Percentiles rank a stretch among this genome's conserved stretches.
phyloP scores from a whole-genome alignment of 2,797 vertebrate genomes.

The Botia kubotai region DNA sequence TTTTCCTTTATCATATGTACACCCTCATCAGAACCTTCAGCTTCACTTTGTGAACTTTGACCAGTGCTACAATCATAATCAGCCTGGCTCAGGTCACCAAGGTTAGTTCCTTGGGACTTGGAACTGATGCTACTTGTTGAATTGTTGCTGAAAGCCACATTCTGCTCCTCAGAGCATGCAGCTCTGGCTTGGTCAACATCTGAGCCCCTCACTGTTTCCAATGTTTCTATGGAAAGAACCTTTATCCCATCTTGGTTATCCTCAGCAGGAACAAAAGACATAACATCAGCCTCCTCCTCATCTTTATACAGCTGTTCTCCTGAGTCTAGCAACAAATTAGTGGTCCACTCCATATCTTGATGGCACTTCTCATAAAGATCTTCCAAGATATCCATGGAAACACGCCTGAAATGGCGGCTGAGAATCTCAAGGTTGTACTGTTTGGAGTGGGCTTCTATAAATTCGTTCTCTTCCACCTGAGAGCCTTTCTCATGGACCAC shows the following conservation, averaged over 20 bases:
- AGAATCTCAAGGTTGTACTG: conserved; percentile 87
- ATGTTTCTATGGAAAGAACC: not conserved
- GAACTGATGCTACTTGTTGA: conserved; percentile 13
- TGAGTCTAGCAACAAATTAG: conserved; percentile 93
- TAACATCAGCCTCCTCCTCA: conserved; percentile 15
- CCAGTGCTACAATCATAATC: conserved; percentile 12
- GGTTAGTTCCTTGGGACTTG: conserved; percentile 32
- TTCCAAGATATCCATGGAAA: conserved; percentile 89
- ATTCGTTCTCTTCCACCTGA: conserved; percentile 89
- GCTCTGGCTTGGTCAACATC: not conserved
- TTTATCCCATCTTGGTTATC: not conserved
- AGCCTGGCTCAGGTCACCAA: conserved; percentile 21
- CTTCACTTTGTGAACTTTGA: conserved; percentile 26
- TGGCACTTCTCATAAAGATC: conserved; percentile 96
- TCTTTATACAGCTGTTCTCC: conserved; percentile 85
- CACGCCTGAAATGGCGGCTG: conserved; percentile 86
- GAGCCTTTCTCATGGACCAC: conserved; percentile 90
- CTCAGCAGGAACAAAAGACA: not conserved
- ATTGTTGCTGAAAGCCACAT: conserved; percentile 2
- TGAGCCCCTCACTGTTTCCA: not conserved
- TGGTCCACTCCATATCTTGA: conserved; percentile 93
- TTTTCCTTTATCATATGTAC: not conserved
- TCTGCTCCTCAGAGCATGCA: conserved; percentile 6
- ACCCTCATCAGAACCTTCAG: conserved; percentile 13
- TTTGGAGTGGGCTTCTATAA: conserved; percentile 78